Evolutionary conservation across 2,797 vertebrate genomes (phyloP).

Genomic region (Crypturellus tataupa): DNA sequence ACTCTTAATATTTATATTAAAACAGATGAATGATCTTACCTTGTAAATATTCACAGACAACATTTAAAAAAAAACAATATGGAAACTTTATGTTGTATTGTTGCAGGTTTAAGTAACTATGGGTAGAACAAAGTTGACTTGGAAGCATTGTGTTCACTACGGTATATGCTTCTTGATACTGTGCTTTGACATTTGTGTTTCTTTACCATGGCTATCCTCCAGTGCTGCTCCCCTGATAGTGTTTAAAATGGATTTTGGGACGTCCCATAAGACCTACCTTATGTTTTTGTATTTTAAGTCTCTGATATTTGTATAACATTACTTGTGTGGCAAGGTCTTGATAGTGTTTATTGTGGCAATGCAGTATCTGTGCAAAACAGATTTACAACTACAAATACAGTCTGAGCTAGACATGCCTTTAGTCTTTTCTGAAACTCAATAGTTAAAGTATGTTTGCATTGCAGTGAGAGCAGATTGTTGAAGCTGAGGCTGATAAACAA

Average conservation of each 20-base stretch:
- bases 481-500: neutral
- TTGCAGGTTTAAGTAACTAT: neutral
- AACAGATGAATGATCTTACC: neutral
- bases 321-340: neutral
- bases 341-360: neutral
- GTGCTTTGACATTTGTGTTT: neutral
- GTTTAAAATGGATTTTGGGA: neutral
- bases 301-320: neutral
- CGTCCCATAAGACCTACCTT: neutral
- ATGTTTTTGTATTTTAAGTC: neutral
- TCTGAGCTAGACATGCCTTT: neutral
- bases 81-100: neutral
- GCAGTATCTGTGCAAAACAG: neutral
- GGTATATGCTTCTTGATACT: neutral
- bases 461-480: neutral
- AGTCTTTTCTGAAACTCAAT: neutral
- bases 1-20: neutral
- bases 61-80: neutral
- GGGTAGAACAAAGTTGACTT: neutral
- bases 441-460: neutral
- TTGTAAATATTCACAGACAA: neutral
- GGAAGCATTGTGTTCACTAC: neutral
- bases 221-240: neutral
- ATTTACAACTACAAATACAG: neutral
- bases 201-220: neutral